These are phyloP conservation scores for Lepidurus couesii DNA, from an alignment of 1,140 invertebrate genomes.

Conservation along the genomic window DNA sequence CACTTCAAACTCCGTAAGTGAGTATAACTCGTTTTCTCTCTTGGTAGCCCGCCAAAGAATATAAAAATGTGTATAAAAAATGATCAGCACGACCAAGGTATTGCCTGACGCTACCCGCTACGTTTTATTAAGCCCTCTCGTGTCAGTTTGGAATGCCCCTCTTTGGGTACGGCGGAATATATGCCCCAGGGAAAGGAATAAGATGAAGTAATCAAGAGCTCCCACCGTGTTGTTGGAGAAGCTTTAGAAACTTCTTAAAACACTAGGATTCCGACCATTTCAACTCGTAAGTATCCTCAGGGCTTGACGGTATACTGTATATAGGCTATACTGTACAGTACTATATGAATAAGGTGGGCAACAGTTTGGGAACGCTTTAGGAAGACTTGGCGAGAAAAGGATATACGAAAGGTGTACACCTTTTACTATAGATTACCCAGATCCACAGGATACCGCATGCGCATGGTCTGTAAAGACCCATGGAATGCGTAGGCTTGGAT, in stretches of 20 bases:
- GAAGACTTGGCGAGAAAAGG: not conserved
- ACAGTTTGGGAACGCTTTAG: not conserved
- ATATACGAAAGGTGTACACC: not conserved
- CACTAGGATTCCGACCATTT: not conserved
- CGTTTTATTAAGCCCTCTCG: conserved; percentile 5
- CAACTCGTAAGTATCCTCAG: not conserved
- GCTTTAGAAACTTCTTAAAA: not conserved
- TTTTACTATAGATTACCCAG: not conserved
- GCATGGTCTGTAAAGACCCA: not conserved
- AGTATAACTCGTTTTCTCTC: not conserved
- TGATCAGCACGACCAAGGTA: not conserved
- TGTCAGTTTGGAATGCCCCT: conserved; percentile 18
- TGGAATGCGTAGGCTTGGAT: not conserved
- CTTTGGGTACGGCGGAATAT: not conserved
- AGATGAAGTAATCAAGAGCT: conserved; percentile 19
- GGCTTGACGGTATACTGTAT: not conserved
- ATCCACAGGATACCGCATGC: not conserved
- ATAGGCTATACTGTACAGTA: too few species aligned
- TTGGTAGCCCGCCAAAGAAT: not conserved
- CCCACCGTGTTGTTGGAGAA: not conserved
- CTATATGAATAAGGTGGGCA: not conserved
- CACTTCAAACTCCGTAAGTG: not conserved
- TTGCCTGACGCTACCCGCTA: not conserved
- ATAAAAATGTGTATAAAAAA: not conserved
- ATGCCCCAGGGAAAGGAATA: not conserved